Evolutionary conservation across 2,797 vertebrate genomes (phyloP), one percentile per base, ranked within the genome.

Genomic region (Anomalospiza imberbis): DNA sequence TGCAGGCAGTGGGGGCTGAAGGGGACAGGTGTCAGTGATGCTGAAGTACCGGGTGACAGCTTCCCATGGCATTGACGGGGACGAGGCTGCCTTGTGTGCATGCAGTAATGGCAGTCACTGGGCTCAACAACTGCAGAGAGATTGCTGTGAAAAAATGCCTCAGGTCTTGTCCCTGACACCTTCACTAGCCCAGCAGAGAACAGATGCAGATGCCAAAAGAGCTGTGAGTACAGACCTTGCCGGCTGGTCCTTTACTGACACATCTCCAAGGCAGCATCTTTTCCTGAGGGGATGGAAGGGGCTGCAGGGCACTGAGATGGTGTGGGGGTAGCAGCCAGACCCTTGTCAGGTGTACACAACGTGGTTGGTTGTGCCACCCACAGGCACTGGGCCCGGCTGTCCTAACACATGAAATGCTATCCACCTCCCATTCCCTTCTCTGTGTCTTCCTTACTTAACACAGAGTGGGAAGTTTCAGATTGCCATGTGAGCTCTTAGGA

Each of bases 31-130:
- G 84, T 66, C 75, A 48, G 53, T 80, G 62, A 89, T 62, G 91
- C 94, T 83, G 85, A 12, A 83, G 94, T 40, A 20, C 44, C 51
- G 74, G 84, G 91, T 75, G 97, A 95, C 94, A 85, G 53, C 85
- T 92, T 83, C 77, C 80, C 67, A 44, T 53, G 58, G 96, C 98
- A 97, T 54, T 91, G 97, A 96, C 97, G 96, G 91, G 90, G 96
- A 97, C 97, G 97, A 97, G 96, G 95, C 96, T 97, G 97, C 95
- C 96, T 91, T 97, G 42, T 31, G 38, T 97, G 97, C 96, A 87
- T 53, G 72, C 97, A 91, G 71, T 38, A 45, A 12, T 7, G 31
- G 58, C 44, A 88, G 40, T 31, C 44, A 77, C 57, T 50, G 57
- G 36, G 42, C 68, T 83, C 88, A 90, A n/a, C 63, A 78, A 2